Conservation (phyloP, 2,113 vertebrate genomes). For the Theropithecus gelada region DNA sequence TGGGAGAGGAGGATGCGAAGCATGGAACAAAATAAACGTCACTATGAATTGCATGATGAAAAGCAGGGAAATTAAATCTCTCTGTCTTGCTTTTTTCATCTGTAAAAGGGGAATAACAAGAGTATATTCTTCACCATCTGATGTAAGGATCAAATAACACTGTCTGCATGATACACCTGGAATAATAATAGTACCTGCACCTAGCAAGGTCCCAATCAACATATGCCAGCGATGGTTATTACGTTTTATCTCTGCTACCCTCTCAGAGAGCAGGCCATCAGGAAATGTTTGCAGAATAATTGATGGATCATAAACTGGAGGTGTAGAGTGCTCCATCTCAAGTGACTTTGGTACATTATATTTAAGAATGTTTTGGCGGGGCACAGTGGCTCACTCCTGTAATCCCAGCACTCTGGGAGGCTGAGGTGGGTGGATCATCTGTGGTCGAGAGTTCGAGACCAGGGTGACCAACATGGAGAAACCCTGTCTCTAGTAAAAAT, state of each 20-base stretch:
- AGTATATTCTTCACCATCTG: fast-evolving
- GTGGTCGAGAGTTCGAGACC: too few species aligned
- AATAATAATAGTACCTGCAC: too few species aligned
- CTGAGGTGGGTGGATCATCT: too few species aligned
- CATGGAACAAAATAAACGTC: fast-evolving
- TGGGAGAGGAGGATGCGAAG: neutral
- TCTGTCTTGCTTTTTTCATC: neutral
- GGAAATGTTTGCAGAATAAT: neutral
- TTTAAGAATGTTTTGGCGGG: neutral
- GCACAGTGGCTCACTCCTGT: too few species aligned
- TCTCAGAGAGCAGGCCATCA: neutral
- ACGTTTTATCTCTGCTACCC: fast-evolving
- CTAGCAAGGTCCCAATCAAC: fast-evolving
- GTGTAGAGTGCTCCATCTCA: neutral
- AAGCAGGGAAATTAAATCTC: neutral
- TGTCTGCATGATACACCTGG: too few species aligned
- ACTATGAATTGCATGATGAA: fast-evolving
- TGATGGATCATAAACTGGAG: neutral
- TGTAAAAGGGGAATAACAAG: neutral
- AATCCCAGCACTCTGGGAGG: too few species aligned
- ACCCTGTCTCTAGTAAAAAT: too few species aligned
- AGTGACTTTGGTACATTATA: neutral
- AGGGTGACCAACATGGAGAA: too few species aligned
- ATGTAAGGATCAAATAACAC: neutral
- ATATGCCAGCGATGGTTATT: fast-evolving